A percentile compares a stretch with the other conserved stretches of the same genome.
Evolutionary conservation across 2,113 vertebrate genomes (phyloP).

Genomic region (Mesoclemmys tuberculata): DNA sequence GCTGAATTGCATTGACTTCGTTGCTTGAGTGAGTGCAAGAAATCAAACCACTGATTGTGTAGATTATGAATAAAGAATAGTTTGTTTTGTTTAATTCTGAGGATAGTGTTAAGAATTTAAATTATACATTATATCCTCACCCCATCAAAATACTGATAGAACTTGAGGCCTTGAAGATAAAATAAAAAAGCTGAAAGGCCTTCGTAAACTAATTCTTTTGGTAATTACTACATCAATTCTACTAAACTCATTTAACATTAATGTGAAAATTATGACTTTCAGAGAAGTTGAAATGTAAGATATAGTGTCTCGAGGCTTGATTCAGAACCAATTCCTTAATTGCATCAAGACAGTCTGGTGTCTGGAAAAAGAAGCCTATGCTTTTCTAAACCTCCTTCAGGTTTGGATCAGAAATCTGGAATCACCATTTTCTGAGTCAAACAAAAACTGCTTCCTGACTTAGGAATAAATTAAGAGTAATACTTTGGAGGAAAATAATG

Average conservation of each 20-base stretch:
- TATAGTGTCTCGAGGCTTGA: background rate
- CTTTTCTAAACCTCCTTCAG: background rate
- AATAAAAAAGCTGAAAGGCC: too few species aligned
- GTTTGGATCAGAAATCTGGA: background rate
- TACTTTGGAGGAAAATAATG: background rate
- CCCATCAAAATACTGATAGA: background rate
- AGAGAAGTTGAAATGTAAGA: background rate
- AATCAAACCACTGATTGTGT: too few species aligned
- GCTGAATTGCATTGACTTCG: background rate
- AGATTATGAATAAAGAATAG: background rate
- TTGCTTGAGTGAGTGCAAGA: background rate
- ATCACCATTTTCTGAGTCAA: background rate
- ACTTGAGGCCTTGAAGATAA: background rate
- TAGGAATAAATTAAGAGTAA: background rate
- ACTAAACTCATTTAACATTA: background rate
- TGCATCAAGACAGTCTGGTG: background rate
- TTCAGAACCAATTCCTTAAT: background rate
- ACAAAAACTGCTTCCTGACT: background rate
- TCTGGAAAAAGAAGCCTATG: background rate
- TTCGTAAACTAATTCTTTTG: background rate
- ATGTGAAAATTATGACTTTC: background rate
- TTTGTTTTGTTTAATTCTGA: background rate
- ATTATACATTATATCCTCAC: background rate
- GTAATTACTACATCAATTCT: background rate
- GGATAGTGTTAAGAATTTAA: background rate